phyloP scores from a whole-genome alignment of 2,797 vertebrate genomes.

The Synanceia verrucosa region DNA sequence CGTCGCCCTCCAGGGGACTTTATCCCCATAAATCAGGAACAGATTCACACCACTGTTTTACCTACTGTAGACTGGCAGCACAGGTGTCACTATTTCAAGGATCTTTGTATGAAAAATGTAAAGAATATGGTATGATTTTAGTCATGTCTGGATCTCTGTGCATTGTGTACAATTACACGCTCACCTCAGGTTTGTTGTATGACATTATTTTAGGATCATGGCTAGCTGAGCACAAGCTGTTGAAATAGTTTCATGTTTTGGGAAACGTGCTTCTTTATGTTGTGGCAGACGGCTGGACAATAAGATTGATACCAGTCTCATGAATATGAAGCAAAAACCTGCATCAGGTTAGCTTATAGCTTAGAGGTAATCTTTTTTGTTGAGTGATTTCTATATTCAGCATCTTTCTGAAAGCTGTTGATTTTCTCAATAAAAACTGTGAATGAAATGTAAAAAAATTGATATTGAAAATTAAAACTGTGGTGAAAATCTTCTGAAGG shows the following conservation, averaged over 20 bases:
- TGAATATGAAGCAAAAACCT: not conserved
- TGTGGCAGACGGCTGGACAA: not conserved
- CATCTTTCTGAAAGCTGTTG: too few relatives aligned
- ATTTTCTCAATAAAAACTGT: too few relatives aligned
- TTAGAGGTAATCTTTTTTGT: too few relatives aligned
- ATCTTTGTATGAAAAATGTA: not conserved
- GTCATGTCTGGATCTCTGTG: not conserved
- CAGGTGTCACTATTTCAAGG: not conserved
- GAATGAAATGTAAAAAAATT: too few relatives aligned
- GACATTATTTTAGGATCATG: not conserved
- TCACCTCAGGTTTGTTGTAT: not conserved
- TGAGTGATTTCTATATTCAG: too few relatives aligned
- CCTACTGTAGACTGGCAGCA: not conserved
- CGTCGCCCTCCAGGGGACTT: conserved; percentile 9
- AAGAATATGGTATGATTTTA: not conserved
- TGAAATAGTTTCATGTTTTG: not conserved
- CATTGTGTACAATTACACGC: too few relatives aligned
- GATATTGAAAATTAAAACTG: too few relatives aligned
- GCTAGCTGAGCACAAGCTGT: not conserved
- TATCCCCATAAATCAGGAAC: not conserved
- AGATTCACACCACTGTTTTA: conserved; percentile 9
- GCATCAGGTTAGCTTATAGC: conserved; percentile 1
- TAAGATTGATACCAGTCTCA: not conserved
- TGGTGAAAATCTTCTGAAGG: too few relatives aligned
- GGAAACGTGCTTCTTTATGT: not conserved